Evolutionary conservation across 2,888 invertebrate genomes (phyloP), one percentile per base, ranked within the genome.

Genomic region (Ecliptopera silaceata): DNA sequence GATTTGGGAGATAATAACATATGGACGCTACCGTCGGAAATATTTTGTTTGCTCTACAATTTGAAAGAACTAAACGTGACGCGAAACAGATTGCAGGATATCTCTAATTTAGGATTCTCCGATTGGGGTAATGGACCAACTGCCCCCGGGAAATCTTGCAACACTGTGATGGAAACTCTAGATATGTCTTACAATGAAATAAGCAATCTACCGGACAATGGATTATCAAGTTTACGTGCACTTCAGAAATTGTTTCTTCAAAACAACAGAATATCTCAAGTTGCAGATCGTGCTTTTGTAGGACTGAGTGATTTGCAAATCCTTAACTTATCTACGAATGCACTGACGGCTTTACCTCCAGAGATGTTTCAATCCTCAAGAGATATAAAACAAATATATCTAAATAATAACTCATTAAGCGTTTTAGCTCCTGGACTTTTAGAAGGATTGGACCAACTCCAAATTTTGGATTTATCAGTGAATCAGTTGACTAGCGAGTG

Each of bases 241-340:
- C 86, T 97, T 55, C 93, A 93, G 70, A 93, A 93, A 74, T 86
- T 97, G 59, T 93, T 93, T 77, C 83, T 97, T 49, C 94, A 96
- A 83, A 94, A 96, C 77, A 97, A 97, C 81, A 93, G 93, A 68
- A 93, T 97, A 72, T 93, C 94, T 31, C 93, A 93, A 39, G 92
- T 96, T 12, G 95, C 94, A 4, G 96, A 96, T 79, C 92, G 95
- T 44, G 94, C 96, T 34, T 94, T 97, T 66, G 93, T 93, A 39
- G 95, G 95, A 29, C 86, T 97, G 61, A 92, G 88, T 66, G 92
- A 94, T 59, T 84, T 97, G 64, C 93, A 94, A 76, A 91, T 94
- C 47, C 88, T 97, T 32, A 96, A 97, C 86, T 84, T 97, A 72
- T 95, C 96, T 26, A 95, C 95, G 70, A 97, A 97, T 82, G 93